Evolutionary conservation across 2,797 vertebrate species (phyloP).

Genomic region (Australoheros facetus): DNA sequence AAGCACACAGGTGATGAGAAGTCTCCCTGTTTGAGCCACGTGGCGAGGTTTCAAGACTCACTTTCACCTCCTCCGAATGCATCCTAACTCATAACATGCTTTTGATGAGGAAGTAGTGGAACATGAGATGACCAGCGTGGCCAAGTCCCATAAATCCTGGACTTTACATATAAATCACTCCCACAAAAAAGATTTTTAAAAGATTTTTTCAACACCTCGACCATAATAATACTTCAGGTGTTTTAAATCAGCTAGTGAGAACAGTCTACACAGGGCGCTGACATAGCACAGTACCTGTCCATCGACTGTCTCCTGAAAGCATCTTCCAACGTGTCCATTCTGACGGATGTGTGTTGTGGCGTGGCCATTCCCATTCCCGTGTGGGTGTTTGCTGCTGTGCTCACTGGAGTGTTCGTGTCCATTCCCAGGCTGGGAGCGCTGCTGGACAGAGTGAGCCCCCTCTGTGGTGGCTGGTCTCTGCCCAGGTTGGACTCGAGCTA

Average conservation of each 20-base stretch:
- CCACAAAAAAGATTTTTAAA: neutral
- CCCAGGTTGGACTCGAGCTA: conserved; percentile 88
- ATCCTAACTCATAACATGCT: conserved; percentile 41
- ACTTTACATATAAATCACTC: conserved; percentile 48
- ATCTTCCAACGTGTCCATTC: conserved; percentile 84
- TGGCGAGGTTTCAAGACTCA: conserved; percentile 28
- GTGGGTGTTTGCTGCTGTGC: conserved; percentile 64
- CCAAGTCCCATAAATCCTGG: conserved; percentile 48
- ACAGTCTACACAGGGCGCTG: conserved; percentile 13
- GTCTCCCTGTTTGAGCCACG: conserved; percentile 14
- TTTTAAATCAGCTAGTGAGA: conserved; percentile 16
- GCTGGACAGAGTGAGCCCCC: conserved; percentile 83
- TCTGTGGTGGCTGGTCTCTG: conserved; percentile 77
- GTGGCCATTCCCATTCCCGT: conserved; percentile 40
- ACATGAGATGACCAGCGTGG: conserved; percentile 45
- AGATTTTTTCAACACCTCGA: neutral
- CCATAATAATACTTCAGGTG: conserved; percentile 2
- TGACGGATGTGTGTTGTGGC: conserved; percentile 58
- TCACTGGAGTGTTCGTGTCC: conserved; percentile 65
- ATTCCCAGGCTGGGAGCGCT: conserved; percentile 78
- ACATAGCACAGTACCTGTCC: conserved; percentile 85
- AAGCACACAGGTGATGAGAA: conserved; percentile 5
- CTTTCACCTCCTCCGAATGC: conserved; percentile 16
- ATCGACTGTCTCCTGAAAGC: conserved; percentile 88
- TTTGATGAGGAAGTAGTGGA: conserved; percentile 30